These are phyloP conservation scores for Sesia bembeciformis DNA, from an alignment of 2,888 invertebrate genomes.

Conservation along the genomic window DNA sequence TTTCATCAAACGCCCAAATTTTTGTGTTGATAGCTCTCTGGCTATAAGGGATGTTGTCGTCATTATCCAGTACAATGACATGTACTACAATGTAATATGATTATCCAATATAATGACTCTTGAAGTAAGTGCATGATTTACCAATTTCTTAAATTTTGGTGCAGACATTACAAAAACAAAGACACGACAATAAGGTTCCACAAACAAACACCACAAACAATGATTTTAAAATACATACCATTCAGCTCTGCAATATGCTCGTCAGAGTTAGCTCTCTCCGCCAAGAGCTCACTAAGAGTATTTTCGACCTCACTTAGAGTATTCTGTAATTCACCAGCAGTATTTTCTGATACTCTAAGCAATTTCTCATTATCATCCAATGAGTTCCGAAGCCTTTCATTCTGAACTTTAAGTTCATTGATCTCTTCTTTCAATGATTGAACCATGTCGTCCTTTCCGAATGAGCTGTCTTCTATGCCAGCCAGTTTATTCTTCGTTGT, in stretches of 20 bases:
- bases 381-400: slow-evolving; percentile 78
- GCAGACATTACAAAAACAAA: no score
- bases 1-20: no score
- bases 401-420: slow-evolving; percentile 62
- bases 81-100: no score
- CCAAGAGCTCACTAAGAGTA: slow-evolving; percentile 77
- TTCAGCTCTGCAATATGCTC: slow-evolving; percentile 67
- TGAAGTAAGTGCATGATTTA: no score
- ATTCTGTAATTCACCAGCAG: slow-evolving; percentile 86
- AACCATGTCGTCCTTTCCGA: slow-evolving; percentile 83
- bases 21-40: no score
- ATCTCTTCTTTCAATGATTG: slow-evolving; percentile 79
- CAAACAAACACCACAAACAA: no score
- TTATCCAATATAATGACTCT: no score
- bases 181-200: no score
- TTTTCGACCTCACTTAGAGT: slow-evolving; percentile 83
- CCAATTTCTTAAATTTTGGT: no score
- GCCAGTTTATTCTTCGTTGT: slow-evolving; percentile 74
- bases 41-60: no score
- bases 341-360: slow-evolving; percentile 81
- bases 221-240: slow-evolving; percentile 23
- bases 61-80: no score
- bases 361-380: slow-evolving; percentile 78
- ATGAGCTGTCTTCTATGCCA: slow-evolving; percentile 81
- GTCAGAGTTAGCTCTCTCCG: slow-evolving; percentile 57